A percentile compares a stretch with the other conserved stretches of the same genome.
Conservation (phyloP, 2,888 invertebrate genomes). For the Epinotia nisella region DNA sequence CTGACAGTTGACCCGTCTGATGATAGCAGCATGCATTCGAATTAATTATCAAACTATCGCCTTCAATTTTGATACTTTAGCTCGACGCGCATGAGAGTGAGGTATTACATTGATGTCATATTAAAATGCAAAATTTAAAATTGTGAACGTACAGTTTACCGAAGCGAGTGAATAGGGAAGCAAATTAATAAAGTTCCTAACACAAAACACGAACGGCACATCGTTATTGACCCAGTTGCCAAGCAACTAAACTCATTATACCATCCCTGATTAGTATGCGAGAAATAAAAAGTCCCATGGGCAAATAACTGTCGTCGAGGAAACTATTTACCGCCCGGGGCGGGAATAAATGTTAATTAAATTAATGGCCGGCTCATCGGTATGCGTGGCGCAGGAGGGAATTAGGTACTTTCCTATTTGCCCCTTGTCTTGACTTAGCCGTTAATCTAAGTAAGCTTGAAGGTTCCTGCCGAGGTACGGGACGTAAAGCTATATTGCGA, state of each 20-base stretch:
- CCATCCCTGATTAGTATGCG: slow-evolving; percentile 35
- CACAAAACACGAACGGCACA: not conserved
- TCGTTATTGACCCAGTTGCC: not conserved
- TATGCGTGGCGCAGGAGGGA: slow-evolving; percentile 36
- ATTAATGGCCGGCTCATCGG: slow-evolving; percentile 40
- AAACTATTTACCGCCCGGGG: slow-evolving; percentile 41
- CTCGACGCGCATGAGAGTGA: too few relatives aligned
- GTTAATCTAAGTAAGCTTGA: slow-evolving; percentile 36
- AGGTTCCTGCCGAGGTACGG: not conserved
- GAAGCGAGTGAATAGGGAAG: not conserved
- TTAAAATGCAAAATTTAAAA: too few relatives aligned
- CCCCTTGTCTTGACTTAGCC: slow-evolving; percentile 36
- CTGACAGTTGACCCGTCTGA: too few relatives aligned
- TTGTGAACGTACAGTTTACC: not conserved
- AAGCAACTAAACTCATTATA: slow-evolving; percentile 18
- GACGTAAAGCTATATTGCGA: not conserved
- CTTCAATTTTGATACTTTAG: too few relatives aligned
- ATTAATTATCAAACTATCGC: too few relatives aligned
- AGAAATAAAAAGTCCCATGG: slow-evolving; percentile 41
- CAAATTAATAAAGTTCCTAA: not conserved
- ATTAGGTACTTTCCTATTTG: slow-evolving; percentile 43
- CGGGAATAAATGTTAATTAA: slow-evolving; percentile 42
- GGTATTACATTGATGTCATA: too few relatives aligned
- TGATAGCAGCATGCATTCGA: too few relatives aligned
- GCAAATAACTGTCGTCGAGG: slow-evolving; percentile 38